Evolutionary conservation across 2,113 vertebrate genomes (phyloP).

Genomic region (Typhlomys cinereus): DNA sequence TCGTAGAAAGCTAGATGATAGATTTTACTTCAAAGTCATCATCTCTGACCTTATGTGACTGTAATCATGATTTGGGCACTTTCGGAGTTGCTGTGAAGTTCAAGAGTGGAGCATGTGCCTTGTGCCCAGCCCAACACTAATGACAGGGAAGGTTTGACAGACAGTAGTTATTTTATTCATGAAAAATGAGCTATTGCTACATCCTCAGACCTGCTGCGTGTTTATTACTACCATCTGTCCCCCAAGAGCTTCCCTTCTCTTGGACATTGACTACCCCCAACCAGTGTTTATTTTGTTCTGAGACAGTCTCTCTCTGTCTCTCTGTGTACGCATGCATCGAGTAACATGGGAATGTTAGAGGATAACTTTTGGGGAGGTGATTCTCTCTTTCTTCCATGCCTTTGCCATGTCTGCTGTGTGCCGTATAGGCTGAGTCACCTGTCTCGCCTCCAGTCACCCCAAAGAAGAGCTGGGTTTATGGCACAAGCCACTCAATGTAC

Average conservation of each 20-base stretch:
- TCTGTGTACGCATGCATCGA: background rate
- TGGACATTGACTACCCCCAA: no score
- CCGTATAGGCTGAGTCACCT: no score
- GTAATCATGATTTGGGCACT: background rate
- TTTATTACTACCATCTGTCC: background rate
- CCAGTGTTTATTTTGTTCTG: background rate
- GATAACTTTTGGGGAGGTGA: background rate
- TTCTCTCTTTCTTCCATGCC: background rate
- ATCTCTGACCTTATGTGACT: background rate
- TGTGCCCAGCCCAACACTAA: background rate
- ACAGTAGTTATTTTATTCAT: background rate
- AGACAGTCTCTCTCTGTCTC: background rate
- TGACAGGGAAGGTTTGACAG: background rate
- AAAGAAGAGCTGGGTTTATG: background rate
- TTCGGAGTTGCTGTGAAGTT: background rate
- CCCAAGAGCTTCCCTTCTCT: background rate
- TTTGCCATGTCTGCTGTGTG: no score
- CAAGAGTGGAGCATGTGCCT: background rate
- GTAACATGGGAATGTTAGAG: background rate
- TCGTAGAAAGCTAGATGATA: background rate
- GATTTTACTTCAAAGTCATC: background rate
- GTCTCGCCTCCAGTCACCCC: no score
- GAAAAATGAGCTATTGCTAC: background rate
- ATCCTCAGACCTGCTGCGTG: background rate
- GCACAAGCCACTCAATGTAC: background rate